These are phyloP conservation scores for Glomeris marginata DNA, from an alignment of 2,888 invertebrate genomes.

Conservation along the genomic window DNA sequence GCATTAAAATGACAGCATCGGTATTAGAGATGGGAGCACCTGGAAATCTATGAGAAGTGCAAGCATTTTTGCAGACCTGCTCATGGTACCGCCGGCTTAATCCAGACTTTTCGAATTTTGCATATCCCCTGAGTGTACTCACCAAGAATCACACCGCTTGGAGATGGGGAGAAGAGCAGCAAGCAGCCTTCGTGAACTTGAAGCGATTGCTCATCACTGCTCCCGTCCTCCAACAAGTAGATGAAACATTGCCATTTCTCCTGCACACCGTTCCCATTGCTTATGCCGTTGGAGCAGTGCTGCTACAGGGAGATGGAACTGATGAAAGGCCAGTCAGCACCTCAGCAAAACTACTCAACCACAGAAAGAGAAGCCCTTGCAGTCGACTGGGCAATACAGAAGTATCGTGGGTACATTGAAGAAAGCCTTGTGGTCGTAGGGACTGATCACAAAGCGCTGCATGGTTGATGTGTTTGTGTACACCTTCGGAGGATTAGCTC, in stretches of 20 bases:
- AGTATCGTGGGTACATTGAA: constrained; percentile 27
- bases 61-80: not conserved
- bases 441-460: not conserved
- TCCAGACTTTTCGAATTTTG: not conserved
- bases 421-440: constrained; percentile 21
- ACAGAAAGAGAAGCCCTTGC: constrained; percentile 14
- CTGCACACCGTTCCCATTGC: not conserved
- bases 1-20: not conserved
- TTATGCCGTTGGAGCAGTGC: constrained; percentile 3
- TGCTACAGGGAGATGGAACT: constrained; percentile 3
- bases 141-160: not conserved
- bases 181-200: not conserved
- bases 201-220: not conserved
- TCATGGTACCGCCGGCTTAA: not conserved
- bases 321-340: constrained; percentile 5
- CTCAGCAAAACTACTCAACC: constrained; percentile 14
- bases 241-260: not conserved
- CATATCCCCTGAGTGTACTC: not conserved
- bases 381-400: constrained; percentile 13
- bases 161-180: not conserved
- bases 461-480: not conserved
- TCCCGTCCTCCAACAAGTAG: not conserved
- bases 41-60: not conserved
- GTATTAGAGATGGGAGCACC: not conserved
- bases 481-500: not conserved